Evolutionary conservation across 2,797 vertebrate genomes (phyloP).

Genomic region (Apogon hyalosoma): DNA sequence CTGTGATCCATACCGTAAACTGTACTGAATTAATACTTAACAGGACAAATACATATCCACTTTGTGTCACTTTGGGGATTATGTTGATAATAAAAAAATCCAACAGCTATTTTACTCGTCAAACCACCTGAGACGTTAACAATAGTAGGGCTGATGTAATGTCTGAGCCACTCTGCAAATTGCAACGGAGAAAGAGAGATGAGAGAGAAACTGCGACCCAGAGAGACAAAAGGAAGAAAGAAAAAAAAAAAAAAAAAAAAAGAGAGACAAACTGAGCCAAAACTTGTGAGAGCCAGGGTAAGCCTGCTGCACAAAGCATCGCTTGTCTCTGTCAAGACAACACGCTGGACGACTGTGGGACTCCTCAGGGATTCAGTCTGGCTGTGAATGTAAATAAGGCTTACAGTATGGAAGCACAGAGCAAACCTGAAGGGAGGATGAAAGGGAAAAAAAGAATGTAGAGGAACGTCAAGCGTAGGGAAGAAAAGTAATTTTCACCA

Average conservation of each 20-base stretch:
- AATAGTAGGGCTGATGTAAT: constrained; percentile 1
- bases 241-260: not conserved
- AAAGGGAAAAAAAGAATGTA: constrained; percentile 35
- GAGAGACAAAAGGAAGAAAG: constrained; percentile 7
- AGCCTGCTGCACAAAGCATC: constrained; percentile 44
- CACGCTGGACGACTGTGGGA: constrained; percentile 43
- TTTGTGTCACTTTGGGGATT: constrained; percentile 6
- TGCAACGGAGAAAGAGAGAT: not conserved
- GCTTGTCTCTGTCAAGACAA: constrained; percentile 62
- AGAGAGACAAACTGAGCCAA: constrained; percentile 51
- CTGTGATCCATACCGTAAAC: no score
- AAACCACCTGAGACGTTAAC: constrained; percentile 2
- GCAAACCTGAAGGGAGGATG: constrained; percentile 49
- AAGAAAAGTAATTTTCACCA: constrained; percentile 78
- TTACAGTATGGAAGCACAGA: constrained; percentile 60
- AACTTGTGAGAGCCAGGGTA: constrained; percentile 41
- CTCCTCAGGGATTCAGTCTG: constrained; percentile 47
- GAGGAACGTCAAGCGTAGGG: constrained; percentile 60
- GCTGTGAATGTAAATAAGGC: constrained; percentile 76
- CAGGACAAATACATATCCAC: not conserved
- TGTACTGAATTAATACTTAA: not conserved
- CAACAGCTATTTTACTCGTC: not conserved
- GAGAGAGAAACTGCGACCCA: constrained; percentile 12
- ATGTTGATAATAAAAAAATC: not conserved
- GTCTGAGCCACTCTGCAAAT: constrained; percentile 23